Evolutionary conservation across 2,797 vertebrate genomes (phyloP).

Genomic region (Pipistrellus pygmaeus): DNA sequence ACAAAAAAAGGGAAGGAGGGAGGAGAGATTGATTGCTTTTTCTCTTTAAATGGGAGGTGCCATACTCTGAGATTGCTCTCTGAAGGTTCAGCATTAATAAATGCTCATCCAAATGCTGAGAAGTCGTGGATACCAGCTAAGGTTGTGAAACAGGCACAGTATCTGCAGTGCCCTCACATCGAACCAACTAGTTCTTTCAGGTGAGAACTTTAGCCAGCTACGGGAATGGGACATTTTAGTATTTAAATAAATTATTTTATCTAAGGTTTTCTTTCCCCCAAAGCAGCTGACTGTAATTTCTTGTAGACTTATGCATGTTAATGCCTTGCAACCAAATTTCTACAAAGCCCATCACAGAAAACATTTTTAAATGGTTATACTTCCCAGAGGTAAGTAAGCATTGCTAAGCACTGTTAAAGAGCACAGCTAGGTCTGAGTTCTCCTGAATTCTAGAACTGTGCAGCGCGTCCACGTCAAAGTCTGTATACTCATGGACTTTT

Average conservation of each 20-base stretch:
- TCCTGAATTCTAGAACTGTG: constrained; percentile 71
- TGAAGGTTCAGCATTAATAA: background rate
- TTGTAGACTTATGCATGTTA: background rate
- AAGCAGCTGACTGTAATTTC: constrained; percentile 24
- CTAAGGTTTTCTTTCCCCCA: background rate
- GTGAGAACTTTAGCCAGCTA: background rate
- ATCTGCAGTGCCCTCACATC: background rate
- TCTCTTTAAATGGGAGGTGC: background rate
- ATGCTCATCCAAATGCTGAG: background rate
- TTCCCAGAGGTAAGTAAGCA: constrained; percentile 40
- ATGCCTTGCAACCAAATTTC: background rate
- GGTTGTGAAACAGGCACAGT: background rate
- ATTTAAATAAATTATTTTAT: constrained; percentile 44
- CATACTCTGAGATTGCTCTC: background rate
- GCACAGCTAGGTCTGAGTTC: background rate
- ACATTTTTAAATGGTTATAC: constrained; percentile 19
- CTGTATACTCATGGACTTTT: constrained; percentile 28
- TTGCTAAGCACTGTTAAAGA: constrained; percentile 24
- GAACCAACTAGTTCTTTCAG: background rate
- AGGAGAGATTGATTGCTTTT: background rate
- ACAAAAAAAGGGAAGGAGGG: background rate
- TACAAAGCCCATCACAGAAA: background rate
- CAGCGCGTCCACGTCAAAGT: constrained; percentile 72
- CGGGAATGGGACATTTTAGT: background rate
- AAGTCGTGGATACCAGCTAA: background rate